Evolutionary conservation across 2,797 vertebrate species (phyloP).

Genomic region (Acanthurus tractus): DNA sequence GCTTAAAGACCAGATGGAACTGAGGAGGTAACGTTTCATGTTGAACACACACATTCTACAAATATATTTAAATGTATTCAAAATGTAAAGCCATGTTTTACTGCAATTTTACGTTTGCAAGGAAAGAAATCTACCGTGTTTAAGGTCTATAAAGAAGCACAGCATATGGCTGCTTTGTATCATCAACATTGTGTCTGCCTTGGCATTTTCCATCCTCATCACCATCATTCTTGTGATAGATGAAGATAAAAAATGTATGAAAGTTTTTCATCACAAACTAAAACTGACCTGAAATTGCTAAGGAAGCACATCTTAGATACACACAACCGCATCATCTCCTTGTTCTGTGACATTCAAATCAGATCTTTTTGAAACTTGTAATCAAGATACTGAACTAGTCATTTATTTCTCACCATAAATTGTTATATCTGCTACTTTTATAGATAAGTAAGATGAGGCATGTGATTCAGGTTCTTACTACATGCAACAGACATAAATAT

Average conservation of each 20-base stretch:
- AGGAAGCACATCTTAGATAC: background rate
- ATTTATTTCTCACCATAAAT: too few relatives aligned
- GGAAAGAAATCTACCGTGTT: slow-evolving; percentile 21
- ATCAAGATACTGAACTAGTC: too few relatives aligned
- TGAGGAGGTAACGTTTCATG: slow-evolving; percentile 24
- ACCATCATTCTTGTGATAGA: background rate
- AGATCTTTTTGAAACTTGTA: background rate
- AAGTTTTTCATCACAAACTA: background rate
- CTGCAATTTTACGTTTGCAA: background rate
- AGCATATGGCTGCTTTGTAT: slow-evolving; percentile 35
- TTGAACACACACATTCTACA: slow-evolving; percentile 23
- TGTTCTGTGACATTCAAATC: background rate
- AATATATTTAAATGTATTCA: slow-evolving; percentile 63
- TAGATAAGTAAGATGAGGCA: too few relatives aligned
- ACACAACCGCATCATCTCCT: background rate
- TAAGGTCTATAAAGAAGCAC: slow-evolving; percentile 17
- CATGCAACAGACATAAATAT: too few relatives aligned
- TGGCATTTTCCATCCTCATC: slow-evolving; percentile 15
- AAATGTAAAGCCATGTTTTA: slow-evolving; percentile 22
- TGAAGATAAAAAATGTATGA: background rate
- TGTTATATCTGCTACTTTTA: background rate
- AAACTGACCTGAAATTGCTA: background rate
- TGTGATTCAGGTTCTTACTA: too few relatives aligned
- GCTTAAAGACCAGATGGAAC: slow-evolving; percentile 44
- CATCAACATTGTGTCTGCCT: slow-evolving; percentile 17